Evolutionary conservation across 2,888 invertebrate genomes (phyloP).

Genomic region (Rhodophaea formosa): DNA sequence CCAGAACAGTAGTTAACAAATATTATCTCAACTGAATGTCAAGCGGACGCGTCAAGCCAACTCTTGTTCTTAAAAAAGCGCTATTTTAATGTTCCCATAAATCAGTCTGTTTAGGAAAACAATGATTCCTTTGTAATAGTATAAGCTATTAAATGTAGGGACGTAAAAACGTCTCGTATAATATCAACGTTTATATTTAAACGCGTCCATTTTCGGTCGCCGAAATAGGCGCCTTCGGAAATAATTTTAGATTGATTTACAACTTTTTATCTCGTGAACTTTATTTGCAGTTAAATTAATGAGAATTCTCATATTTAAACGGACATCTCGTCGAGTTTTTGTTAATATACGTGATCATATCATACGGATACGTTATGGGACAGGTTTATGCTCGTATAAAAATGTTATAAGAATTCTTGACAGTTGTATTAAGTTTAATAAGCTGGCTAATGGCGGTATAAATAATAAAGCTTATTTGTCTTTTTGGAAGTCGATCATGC

Average conservation of each 20-base stretch:
- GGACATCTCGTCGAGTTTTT: slow-evolving; percentile 1
- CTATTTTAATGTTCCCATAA: slow-evolving; percentile 53
- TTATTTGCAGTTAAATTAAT: slow-evolving; percentile 25
- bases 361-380: slow-evolving; percentile 10
- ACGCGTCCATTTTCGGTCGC: slow-evolving; percentile 46
- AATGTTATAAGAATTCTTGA: slow-evolving; percentile 10
- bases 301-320: background rate
- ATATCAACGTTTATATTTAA: slow-evolving; percentile 41
- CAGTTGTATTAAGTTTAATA: slow-evolving; percentile 17
- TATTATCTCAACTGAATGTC: slow-evolving; percentile 53
- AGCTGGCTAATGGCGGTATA: slow-evolving; percentile 3
- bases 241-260: slow-evolving; percentile 74
- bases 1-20: slow-evolving; percentile 61
- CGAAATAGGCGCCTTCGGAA: slow-evolving; percentile 51
- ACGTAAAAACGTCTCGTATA: slow-evolving; percentile 60
- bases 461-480: slow-evolving; percentile 9
- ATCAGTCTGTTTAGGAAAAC: slow-evolving; percentile 73
- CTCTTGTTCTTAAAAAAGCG: slow-evolving; percentile 21
- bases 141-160: slow-evolving; percentile 72
- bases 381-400: slow-evolving; percentile 17
- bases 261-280: slow-evolving; percentile 41
- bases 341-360: slow-evolving; percentile 19
- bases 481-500: slow-evolving; percentile 3
- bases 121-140: slow-evolving; percentile 77
- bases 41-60: slow-evolving; percentile 35